Evolutionary conservation across 2,113 vertebrate species (phyloP).

Genomic region (Siniperca knerii): DNA sequence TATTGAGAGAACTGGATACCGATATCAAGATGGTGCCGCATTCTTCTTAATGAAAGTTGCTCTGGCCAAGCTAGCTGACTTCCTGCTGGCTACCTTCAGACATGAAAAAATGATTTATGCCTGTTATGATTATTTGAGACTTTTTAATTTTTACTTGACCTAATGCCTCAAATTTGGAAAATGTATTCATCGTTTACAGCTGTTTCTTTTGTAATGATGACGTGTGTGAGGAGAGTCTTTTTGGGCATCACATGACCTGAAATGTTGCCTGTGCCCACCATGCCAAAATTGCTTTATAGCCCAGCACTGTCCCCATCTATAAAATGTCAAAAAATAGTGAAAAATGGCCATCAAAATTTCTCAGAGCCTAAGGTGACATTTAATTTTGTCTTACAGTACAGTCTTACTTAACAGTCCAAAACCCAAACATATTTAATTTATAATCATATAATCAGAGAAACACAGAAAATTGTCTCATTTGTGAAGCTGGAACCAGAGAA

Average conservation of each 20-base stretch:
- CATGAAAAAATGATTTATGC: background rate
- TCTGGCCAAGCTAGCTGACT: background rate
- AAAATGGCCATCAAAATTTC: background rate
- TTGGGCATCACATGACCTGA: too few relatives aligned
- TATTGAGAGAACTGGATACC: background rate
- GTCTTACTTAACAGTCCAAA: background rate
- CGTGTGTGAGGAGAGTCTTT: too few relatives aligned
- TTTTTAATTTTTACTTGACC: background rate
- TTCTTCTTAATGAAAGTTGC: background rate
- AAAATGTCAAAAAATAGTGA: background rate
- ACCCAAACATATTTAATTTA: background rate
- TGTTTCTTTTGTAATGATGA: too few relatives aligned
- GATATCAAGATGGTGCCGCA: background rate
- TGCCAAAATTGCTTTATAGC: too few relatives aligned
- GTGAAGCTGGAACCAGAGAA: background rate
- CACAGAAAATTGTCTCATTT: background rate
- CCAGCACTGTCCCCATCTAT: background rate
- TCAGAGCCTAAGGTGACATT: background rate
- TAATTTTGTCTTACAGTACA: background rate
- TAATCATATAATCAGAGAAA: background rate
- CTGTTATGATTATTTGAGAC: background rate
- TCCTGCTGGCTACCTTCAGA: background rate
- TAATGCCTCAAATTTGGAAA: background rate
- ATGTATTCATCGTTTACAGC: too few relatives aligned
- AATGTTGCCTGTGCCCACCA: too few relatives aligned